Base-by-base conservation (phyloP, 2,888 invertebrate genomes). In the Platycheirus albimanus region DNA sequence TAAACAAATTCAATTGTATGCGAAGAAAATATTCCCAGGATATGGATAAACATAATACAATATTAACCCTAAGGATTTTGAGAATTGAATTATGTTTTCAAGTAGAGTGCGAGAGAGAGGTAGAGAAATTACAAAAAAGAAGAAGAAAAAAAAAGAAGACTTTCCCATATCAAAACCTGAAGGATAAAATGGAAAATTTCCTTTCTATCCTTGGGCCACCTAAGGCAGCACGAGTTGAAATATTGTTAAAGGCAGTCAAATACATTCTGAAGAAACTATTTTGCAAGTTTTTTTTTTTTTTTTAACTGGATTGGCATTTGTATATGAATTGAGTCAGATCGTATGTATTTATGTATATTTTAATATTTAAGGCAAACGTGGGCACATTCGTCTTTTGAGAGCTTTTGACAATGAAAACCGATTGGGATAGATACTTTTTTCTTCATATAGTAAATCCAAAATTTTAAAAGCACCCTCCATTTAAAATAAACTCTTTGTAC, bases 211-310 rank as follows among this genome's bases (percentile, higher is more conserved):
- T 28, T 13, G 24, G 28, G 11, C 36, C 10, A 8, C 11, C 36
- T 11, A 11, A 11, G 36, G 36, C 11, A 10, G 10, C 11, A 36
- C 3, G 51, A 51, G 10, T 15, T 51, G 15, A 28, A 28, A 28
- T 51, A 30, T 51, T 51, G 10, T 15, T 17, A 30, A 51, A 15
- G 10, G 28, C 28, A 51, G 51, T 30, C 51, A 51, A 51, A 51
- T 30, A 51, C 5, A 30, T 30, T 51, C 15, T 30, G 10, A 51
- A 51, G 28, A 51, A 51, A 51, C 51, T 51, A 51, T 51, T 51
- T 30, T 51, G 15, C 51, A 51, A 51, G 30, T 51, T 13, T 8
- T 20, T 49, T 49, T 49, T 49, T 51, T 51, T 8, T 51, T 51
- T 1, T 13, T 1, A 17, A 17, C 47, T 49, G 13, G 24, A 15